phyloP scores from a whole-genome alignment of 2,888 invertebrate species.

The Eucera pruinosa region DNA sequence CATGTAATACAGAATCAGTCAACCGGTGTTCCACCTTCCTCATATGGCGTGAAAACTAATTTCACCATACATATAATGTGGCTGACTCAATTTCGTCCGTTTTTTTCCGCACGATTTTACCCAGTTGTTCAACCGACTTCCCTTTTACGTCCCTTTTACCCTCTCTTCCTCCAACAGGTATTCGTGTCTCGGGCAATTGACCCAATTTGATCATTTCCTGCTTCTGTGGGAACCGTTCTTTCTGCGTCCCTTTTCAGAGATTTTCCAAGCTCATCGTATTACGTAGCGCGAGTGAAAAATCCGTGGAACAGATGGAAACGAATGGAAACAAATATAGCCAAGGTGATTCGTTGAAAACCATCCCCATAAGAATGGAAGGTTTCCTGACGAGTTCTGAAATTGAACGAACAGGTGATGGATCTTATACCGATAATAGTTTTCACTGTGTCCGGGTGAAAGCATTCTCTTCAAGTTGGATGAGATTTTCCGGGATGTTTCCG shows the following conservation, averaged over 20 bases:
- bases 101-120: neutral
- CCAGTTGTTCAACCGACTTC: neutral
- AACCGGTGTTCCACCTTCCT: conserved; percentile 1
- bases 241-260: neutral
- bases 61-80: neutral
- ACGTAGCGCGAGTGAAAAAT: neutral
- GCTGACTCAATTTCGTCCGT: neutral
- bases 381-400: too few relatives aligned
- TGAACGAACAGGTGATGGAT: too few relatives aligned
- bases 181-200: conserved; percentile 39
- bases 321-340: too few relatives aligned
- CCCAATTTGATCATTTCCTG: conserved; percentile 37
- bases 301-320: neutral
- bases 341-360: too few relatives aligned
- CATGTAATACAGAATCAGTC: neutral
- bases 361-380: too few relatives aligned
- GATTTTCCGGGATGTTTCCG: too few relatives aligned
- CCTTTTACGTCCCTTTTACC: neutral
- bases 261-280: neutral
- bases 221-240: neutral
- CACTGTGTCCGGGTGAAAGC: too few relatives aligned
- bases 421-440: too few relatives aligned
- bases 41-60: conserved; percentile 15
- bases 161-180: conserved; percentile 13
- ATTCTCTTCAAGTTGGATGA: too few relatives aligned